Base-by-base conservation (phyloP, 2,888 invertebrate species). In the Nysson spinosus region DNA sequence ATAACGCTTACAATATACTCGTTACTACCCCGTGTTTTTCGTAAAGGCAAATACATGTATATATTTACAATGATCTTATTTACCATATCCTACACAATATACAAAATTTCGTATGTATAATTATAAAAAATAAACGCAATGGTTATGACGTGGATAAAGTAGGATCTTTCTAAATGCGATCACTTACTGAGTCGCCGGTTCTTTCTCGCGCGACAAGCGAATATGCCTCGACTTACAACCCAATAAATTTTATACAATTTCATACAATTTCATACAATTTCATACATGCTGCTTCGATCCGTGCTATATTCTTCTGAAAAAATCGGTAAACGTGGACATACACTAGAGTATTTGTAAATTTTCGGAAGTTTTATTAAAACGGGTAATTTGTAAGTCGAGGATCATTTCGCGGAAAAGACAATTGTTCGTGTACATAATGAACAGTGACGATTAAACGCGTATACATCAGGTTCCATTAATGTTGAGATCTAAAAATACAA, bases 111-210 rank as follows among this genome's bases (percentile, higher is more conserved):
- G 51, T 62, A 70, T 77, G 61, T 78, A 70, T 72, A 72, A 68
- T 75, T 77, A 75, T 72, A 78, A 71, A 72, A 77, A 76, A 72
- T 77, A 79, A 75, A 75, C 65, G 71, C 67, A 74, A 74, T 71
- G 50, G 46, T 67, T 68, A 61, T 56, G 49, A 66, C 68, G 61
- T 78, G 75, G 69, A 42, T 70, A 65, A 70, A 73, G 56, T 72
- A 52, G 63, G 34, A 75, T 76, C 42, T 56, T 26, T 43, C 55
- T 62, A 73, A 75, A 76, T 64, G 58, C 66, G 44, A 46, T 66
- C 57, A 56, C 49, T 44, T n/a, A n/a, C n/a, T n/a, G n/a, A n/a
- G n/a, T n/a, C n/a, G n/a, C n/a, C n/a, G n/a, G n/a, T n/a, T n/a
- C n/a, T n/a, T n/a, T n/a, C n/a, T n/a, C n/a, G n/a, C n/a, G n/a